phyloP scores from a whole-genome alignment of 2,888 invertebrate species.

The Cheilosia vernalis region DNA sequence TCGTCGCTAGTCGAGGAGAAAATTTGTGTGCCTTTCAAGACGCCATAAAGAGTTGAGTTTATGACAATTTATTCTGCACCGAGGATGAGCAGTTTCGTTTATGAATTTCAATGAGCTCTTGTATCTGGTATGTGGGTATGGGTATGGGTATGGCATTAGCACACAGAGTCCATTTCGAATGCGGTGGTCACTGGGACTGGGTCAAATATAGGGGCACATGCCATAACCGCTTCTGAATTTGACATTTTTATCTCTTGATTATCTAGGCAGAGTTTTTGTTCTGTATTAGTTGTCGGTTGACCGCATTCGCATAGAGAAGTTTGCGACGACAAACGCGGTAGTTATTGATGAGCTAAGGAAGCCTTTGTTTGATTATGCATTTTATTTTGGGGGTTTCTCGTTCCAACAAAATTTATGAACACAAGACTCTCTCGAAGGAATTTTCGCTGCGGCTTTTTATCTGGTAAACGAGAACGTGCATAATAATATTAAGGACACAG shows the following conservation, averaged over 20 bases:
- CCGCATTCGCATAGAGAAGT: conserved; percentile 33
- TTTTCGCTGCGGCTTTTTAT: neutral
- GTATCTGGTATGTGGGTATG: conserved; percentile 3
- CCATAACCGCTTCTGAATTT: conserved; percentile 63
- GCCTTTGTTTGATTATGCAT: conserved; percentile 12
- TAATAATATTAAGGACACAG: neutral
- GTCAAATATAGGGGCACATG: conserved; percentile 53
- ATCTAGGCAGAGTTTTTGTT: conserved; percentile 48
- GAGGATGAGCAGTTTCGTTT: conserved; percentile 72
- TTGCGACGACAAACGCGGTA: conserved; percentile 6
- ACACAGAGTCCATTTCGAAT: neutral
- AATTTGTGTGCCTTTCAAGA: conserved; percentile 74
- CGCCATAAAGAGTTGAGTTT: conserved; percentile 72
- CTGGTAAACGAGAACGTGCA: neutral
- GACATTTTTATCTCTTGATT: conserved; percentile 73
- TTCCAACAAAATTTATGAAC: conserved; percentile 16
- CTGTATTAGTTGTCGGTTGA: conserved; percentile 30
- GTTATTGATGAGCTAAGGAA: conserved; percentile 39
- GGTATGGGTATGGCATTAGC: neutral
- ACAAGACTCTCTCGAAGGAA: neutral
- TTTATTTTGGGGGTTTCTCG: conserved; percentile 12
- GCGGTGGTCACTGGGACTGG: conserved; percentile 40
- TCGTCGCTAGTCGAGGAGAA: conserved; percentile 71
- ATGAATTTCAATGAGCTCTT: conserved; percentile 72
- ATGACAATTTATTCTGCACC: conserved; percentile 70